Percentiles rank a stretch among this genome's conserved stretches.
Conservation (phyloP, 2,888 invertebrate genomes). For the Oxycera nigricornis region DNA sequence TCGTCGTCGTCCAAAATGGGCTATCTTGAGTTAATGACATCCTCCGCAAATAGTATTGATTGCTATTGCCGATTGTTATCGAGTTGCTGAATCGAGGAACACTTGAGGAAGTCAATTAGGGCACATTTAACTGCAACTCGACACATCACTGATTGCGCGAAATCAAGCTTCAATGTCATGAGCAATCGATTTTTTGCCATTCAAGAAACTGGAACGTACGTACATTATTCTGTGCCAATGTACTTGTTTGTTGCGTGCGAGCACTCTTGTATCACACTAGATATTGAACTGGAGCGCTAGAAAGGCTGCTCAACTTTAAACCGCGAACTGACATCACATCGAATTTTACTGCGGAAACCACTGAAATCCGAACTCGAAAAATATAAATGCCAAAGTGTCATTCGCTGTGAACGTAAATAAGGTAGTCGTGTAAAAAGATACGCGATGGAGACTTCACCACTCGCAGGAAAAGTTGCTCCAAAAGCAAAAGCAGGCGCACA, state of each 20-base stretch:
- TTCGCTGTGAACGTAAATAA: background rate
- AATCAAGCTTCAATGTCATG: background rate
- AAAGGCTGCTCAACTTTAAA: background rate
- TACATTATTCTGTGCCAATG: too few species aligned
- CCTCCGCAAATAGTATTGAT: background rate
- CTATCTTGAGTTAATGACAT: slow-evolving; percentile 13
- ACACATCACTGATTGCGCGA: slow-evolving; percentile 6
- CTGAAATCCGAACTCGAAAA: background rate
- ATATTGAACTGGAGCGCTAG: too few species aligned
- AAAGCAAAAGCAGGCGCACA: slow-evolving; percentile 34
- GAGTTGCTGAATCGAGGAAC: background rate
- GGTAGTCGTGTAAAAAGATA: background rate
- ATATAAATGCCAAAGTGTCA: slow-evolving; percentile 20
- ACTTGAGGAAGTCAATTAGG: background rate
- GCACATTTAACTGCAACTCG: background rate
- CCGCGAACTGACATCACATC: background rate
- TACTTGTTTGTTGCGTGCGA: too few species aligned
- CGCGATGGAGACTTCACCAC: background rate
- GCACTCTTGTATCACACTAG: too few species aligned
- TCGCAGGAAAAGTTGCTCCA: slow-evolving; percentile 24
- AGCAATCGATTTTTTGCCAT: slow-evolving; percentile 10
- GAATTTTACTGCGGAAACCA: background rate
- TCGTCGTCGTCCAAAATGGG: background rate
- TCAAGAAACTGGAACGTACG: background rate
- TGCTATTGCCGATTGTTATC: background rate